Percentiles rank a stretch among this genome's conserved stretches.
Conservation (phyloP, 1,140 invertebrate species). For the Temnothorax curvispinosus region DNA sequence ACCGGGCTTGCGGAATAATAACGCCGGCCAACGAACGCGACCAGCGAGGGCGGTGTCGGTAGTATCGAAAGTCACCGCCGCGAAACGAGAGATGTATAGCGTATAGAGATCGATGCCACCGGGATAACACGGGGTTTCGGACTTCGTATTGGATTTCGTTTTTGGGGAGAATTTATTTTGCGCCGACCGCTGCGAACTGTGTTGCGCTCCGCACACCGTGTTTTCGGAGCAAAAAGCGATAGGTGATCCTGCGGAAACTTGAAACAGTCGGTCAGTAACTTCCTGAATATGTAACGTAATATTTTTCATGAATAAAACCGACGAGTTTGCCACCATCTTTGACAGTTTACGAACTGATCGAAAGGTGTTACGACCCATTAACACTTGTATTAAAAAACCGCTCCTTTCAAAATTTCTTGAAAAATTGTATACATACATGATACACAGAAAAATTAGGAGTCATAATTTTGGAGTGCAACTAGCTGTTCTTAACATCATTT, state of each 20-base stretch:
- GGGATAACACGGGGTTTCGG: slow-evolving; percentile 10
- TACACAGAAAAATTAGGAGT: neutral
- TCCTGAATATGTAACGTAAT: slow-evolving; percentile 46
- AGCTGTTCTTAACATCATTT: neutral
- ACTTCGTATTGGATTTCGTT: slow-evolving; percentile 43
- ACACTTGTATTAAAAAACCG: neutral
- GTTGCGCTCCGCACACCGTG: slow-evolving; percentile 9
- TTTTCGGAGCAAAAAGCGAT: slow-evolving; percentile 16
- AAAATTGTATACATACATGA: neutral
- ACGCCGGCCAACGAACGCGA: slow-evolving; percentile 19
- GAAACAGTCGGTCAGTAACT: slow-evolving; percentile 37
- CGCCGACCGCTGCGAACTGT: neutral
- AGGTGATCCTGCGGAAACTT: slow-evolving; percentile 24
- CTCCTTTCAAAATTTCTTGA: neutral
- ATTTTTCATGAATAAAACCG: slow-evolving; percentile 39
- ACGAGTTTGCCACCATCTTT: neutral
- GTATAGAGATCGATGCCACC: slow-evolving; percentile 5
- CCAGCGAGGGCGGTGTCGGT: neutral
- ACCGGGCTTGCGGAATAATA: slow-evolving; percentile 59
- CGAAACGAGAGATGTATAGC: slow-evolving; percentile 22
- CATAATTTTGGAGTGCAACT: neutral
- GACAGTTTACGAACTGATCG: neutral
- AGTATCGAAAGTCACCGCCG: slow-evolving; percentile 16
- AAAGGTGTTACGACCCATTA: neutral
- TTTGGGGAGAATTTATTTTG: slow-evolving; percentile 43